Evolutionary conservation across 1,140 invertebrate genomes (phyloP).

Genomic region (Propsilocerus akamusi): DNA sequence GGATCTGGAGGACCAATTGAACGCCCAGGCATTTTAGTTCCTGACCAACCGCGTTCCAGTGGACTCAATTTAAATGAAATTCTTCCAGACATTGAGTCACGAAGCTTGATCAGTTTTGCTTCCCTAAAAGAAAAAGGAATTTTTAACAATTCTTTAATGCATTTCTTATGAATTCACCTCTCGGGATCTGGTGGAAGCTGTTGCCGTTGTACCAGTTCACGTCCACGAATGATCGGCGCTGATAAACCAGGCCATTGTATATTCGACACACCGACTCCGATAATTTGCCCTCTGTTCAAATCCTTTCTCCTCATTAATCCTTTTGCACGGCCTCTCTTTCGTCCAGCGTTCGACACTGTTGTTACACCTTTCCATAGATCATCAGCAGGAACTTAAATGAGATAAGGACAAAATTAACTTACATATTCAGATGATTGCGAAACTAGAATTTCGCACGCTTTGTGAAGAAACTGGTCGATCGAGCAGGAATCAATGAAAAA

Average conservation of each 20-base stretch:
- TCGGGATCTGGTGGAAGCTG: constrained; percentile 51
- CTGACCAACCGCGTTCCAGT: constrained; percentile 78
- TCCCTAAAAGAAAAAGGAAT: constrained; percentile 23
- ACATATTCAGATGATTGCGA: constrained; percentile 5
- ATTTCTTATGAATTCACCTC: constrained; percentile 17
- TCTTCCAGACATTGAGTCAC: constrained; percentile 48
- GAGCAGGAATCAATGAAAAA: not conserved
- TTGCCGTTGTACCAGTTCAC: constrained; percentile 49
- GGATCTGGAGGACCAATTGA: constrained; percentile 77
- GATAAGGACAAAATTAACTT: constrained; percentile 15
- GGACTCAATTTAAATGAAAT: constrained; percentile 43
- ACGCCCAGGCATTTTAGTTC: constrained; percentile 57
- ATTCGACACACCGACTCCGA: constrained; percentile 70
- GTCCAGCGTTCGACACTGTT: constrained; percentile 89
- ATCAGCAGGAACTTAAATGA: constrained; percentile 63
- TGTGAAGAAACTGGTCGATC: constrained; percentile 5
- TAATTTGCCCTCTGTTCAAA: constrained; percentile 76
- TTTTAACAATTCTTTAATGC: not conserved
- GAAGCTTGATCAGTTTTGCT: constrained; percentile 44
- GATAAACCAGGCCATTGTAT: constrained; percentile 88
- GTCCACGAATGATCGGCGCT: constrained; percentile 57
- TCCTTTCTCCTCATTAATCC: constrained; percentile 58
- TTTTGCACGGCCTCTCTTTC: constrained; percentile 82
- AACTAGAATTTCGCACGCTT: not conserved
- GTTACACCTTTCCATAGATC: constrained; percentile 87